Conservation (phyloP, 2,888 invertebrate species). For the Hypolimnas misippus region DNA sequence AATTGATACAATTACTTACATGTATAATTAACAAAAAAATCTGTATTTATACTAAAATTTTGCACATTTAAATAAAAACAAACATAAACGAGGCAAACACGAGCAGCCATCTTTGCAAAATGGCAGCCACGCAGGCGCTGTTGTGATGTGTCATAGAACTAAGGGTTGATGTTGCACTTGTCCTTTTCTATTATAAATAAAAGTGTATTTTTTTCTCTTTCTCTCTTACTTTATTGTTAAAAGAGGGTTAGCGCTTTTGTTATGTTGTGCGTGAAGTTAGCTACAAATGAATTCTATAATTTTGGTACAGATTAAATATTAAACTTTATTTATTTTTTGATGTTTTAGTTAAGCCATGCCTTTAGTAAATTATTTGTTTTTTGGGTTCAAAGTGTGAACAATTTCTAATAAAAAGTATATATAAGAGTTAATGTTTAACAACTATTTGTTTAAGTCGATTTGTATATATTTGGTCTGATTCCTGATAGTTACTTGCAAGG, state of each 20-base stretch:
- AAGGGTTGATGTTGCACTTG: constrained; percentile 61
- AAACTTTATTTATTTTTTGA: background rate
- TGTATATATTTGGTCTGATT: too few species aligned
- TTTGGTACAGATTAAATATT: background rate
- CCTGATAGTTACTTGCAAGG: too few species aligned
- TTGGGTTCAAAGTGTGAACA: too few species aligned
- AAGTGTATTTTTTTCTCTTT: constrained; percentile 49
- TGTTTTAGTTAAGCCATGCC: too few species aligned
- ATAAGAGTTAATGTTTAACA: too few species aligned
- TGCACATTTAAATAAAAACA: constrained; percentile 33
- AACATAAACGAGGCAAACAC: constrained; percentile 59
- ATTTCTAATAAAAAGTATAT: too few species aligned
- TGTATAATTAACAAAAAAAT: background rate
- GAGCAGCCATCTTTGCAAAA: constrained; percentile 76
- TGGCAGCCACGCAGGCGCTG: constrained; percentile 68
- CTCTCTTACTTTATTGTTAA: constrained; percentile 59
- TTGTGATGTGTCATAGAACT: constrained; percentile 53
- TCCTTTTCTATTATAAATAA: constrained; percentile 48
- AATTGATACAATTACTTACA: background rate
- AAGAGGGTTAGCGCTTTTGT: constrained; percentile 58
- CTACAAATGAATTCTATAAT: constrained; percentile 21
- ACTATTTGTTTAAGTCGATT: too few species aligned
- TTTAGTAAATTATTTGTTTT: too few species aligned
- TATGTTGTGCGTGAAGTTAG: constrained; percentile 60
- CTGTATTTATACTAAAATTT: constrained; percentile 1